Base-by-base conservation (phyloP, 2,797 vertebrate genomes). In the Galagoides demidoff region DNA sequence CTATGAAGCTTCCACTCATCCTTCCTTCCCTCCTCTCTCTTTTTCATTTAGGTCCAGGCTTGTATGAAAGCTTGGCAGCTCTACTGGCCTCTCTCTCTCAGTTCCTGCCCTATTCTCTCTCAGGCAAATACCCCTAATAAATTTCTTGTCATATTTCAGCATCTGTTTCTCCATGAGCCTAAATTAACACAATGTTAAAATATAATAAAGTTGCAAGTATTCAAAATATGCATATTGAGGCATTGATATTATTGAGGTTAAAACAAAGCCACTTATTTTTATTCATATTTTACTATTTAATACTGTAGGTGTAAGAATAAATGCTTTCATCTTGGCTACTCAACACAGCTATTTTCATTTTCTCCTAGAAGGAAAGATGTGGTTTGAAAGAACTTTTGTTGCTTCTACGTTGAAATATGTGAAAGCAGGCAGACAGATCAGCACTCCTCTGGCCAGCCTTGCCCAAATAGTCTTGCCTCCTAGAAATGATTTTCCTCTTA, bases 91-190 rank as follows among this genome's bases (percentile, higher is more conserved):
- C 29, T 76, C 3, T 52, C 49, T 52, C n/a, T 77, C 55, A 23
- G 27, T 37, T 68, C 61, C 61, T 63, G 84, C 20, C 59, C 34
- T 70, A 23, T 78, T 49, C 68, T 68, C 83, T 90, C 79, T 66
- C 16, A 90, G 71, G 23, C 31, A 95, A 92, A 90, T 90, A 12
- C 78, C 61, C 55, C 74, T 81, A 43, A 92, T 70, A 89, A 7
- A 82, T 78, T 94, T 95, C 39, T 95, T 88, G 57, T 96, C 77
- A 59, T 16, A 90, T 92, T 95, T 95, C 78, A 64, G 43, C 27
- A 94, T 90, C 39, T 90, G 57, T 63, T 95, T 90, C 78, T 95
- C 1, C 0, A 59, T 83, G n/a, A 43, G 77, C 27, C 19, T 66
- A 77, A 92, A 61, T n/a, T 78, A 78, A 88, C 37, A 74, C 20